Base-by-base conservation (phyloP, 2,888 invertebrate genomes). In the Anthrax anthrax region DNA sequence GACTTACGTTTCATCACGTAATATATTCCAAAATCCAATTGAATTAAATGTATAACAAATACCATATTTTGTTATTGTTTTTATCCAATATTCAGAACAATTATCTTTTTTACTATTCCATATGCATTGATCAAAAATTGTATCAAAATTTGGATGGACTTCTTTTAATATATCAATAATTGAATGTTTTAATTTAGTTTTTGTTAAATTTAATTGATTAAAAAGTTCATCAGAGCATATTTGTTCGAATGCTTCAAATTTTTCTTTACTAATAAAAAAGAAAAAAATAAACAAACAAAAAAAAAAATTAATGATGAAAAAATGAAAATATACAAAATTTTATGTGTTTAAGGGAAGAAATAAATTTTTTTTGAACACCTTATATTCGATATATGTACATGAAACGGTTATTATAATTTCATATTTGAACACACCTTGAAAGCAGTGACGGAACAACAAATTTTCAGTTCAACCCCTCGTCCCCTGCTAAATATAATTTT, bases 11-110 rank as follows among this genome's bases (percentile, higher is more conserved):
- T n/a, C n/a, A n/a, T n/a, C n/a, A n/a, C n/a, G n/a, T n/a, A 46
- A 37, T 29, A 42, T 37, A 32, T 42, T 37, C n/a, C 44, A 41
- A 40, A 42, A 32, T n/a, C 48, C 45, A n/a, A 45, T 16, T 13
- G 23, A 19, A 29, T 48, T 48, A 16, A 48, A 48, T 13, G 40
- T 43, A 18, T 48, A 48, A 38, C 48, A 48, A 37, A 48, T 29
- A 17, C 48, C 48, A 13, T 41, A 38, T 23, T n/a, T 39, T 8
- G 48, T 48, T 16, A 44, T 36, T 27, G 29, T 44, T 43, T 41
- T 46, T 17, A 19, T 37, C 19, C 41, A 46, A 10, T 32, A 13
- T 32, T 41, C 18, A n/a, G 19, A 32, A 23, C 48, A 47, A 16
- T 44, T 18, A 18, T 29, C n/a, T 32, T n/a, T 23, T 13, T 5